These are phyloP conservation scores for Oreochromis spilurus DNA, from an alignment of 2,113 vertebrate genomes.

Conservation along the genomic window DNA sequence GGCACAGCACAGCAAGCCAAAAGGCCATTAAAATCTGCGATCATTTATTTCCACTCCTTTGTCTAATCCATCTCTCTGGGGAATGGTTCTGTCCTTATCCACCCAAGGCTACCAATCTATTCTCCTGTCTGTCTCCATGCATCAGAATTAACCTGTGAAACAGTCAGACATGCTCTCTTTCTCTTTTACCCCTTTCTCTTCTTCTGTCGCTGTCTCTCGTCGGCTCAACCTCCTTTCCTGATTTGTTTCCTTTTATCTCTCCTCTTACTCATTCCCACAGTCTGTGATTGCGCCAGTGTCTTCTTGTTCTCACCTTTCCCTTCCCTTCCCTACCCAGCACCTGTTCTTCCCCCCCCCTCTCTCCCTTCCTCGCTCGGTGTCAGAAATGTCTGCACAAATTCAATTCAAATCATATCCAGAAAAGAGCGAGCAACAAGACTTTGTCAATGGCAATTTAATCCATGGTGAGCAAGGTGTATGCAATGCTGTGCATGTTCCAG, in stretches of 20 bases:
- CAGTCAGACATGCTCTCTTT: slow-evolving; percentile 59
- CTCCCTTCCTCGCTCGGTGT: slow-evolving; percentile 19
- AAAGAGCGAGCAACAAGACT: slow-evolving; percentile 50
- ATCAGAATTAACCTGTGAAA: slow-evolving; percentile 75
- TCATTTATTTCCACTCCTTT: slow-evolving; percentile 77
- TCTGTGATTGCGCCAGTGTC: slow-evolving; percentile 15
- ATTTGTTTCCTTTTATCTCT: slow-evolving; percentile 48
- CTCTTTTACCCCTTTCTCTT: slow-evolving; percentile 39
- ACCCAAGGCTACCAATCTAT: slow-evolving; percentile 81
- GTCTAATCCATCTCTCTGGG: slow-evolving; percentile 79
- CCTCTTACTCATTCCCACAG: background rate
- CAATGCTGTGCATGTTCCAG: slow-evolving; percentile 51
- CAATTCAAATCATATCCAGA: slow-evolving; percentile 56
- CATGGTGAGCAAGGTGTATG: slow-evolving; percentile 47
- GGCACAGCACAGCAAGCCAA: slow-evolving; percentile 64
- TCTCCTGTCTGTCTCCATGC: slow-evolving; percentile 73
- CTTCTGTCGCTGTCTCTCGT: slow-evolving; percentile 22
- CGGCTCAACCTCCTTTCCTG: slow-evolving; percentile 8
- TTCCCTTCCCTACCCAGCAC: background rate
- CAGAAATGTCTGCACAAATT: slow-evolving; percentile 47
- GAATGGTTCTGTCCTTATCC: slow-evolving; percentile 79
- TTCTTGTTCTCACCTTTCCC: slow-evolving; percentile 27
- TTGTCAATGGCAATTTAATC: slow-evolving; percentile 66
- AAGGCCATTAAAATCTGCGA: slow-evolving; percentile 79
- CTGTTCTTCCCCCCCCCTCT: background rate